Base-by-base conservation (phyloP, 92 coral and sea anemone genomes). In the Phymanthus crucifer region DNA sequence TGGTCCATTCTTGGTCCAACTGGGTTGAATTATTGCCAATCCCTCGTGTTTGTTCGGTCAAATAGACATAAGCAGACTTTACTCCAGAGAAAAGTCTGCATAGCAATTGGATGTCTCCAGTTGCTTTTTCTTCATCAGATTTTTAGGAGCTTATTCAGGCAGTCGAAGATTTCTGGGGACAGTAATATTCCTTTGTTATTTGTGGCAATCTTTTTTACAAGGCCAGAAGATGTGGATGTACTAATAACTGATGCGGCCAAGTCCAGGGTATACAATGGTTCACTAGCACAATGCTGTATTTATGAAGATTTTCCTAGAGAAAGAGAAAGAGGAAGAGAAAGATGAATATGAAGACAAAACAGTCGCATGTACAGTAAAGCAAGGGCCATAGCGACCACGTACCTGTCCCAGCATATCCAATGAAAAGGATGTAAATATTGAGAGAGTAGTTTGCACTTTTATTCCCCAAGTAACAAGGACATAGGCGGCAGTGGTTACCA, bases 1-100 rank as follows among this genome's bases (percentile, higher is more conserved):
- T n/a, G n/a, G n/a, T n/a, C n/a, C n/a, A n/a, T n/a, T n/a, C n/a
- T n/a, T n/a, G n/a, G n/a, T n/a, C n/a, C n/a, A n/a, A n/a, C n/a
- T n/a, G n/a, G n/a, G n/a, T n/a, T n/a, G n/a, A n/a, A n/a, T n/a
- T n/a, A n/a, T n/a, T n/a, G n/a, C n/a, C n/a, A n/a, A n/a, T n/a
- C n/a, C n/a, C n/a, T 46, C 85, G 65, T 0, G 19, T 43, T 16
- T 84, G 70, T 73, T 83, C 88, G 5, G 91, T 88, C 33, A 85
- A 78, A 78, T 48, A 88, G 66, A 72, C 78, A 36, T 88, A 88
- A 1, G 88, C 47, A 18, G 73, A 77, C 66, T 45, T 18, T 54
- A 83, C 91, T 32, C 82, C 91, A 32, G 91, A 78, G 65, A 83
- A 87, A 18, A 87, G 50, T 67, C 83, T 83, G 84, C 88, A 87